Conservation (phyloP, 2,113 vertebrate genomes). For the Catharus bicknelli region DNA sequence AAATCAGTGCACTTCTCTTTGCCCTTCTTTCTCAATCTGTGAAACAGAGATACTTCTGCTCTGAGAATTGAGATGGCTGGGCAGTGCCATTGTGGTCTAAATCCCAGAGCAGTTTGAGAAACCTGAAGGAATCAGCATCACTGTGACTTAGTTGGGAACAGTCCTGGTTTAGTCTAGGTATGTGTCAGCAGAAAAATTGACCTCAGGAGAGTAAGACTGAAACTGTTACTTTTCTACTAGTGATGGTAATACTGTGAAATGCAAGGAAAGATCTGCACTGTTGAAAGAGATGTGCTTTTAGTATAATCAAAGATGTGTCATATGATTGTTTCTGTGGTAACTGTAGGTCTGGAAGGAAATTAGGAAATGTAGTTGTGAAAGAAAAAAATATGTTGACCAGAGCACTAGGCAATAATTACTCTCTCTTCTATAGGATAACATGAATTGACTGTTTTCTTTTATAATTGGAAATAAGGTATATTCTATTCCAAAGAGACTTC, state of each 20-base stretch:
- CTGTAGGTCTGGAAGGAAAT: constrained; percentile 23
- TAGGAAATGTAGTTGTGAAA: constrained; percentile 42
- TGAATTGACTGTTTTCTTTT: not conserved
- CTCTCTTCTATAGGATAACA: not conserved
- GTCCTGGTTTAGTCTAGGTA: not conserved
- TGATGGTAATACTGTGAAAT: not conserved
- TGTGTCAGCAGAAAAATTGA: constrained; percentile 39
- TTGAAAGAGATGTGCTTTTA: not conserved
- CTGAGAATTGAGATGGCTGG: not conserved
- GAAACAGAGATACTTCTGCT: not conserved
- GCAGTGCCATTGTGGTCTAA: not conserved
- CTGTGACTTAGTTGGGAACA: constrained; percentile 36
- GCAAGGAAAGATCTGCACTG: not conserved
- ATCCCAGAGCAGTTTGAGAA: constrained; percentile 21
- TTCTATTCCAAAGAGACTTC: not conserved
- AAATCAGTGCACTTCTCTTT: constrained; percentile 10
- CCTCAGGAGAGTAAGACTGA: not conserved
- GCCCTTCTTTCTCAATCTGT: constrained; percentile 30
- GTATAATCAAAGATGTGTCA: not conserved
- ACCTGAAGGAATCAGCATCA: not conserved
- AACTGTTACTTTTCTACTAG: constrained; percentile 24
- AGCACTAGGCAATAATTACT: not conserved
- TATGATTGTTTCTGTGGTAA: not conserved
- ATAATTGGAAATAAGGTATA: not conserved
- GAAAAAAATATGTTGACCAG: not conserved